phyloP scores from a whole-genome alignment of 2,888 invertebrate species.

The Danaus chrysippus region DNA sequence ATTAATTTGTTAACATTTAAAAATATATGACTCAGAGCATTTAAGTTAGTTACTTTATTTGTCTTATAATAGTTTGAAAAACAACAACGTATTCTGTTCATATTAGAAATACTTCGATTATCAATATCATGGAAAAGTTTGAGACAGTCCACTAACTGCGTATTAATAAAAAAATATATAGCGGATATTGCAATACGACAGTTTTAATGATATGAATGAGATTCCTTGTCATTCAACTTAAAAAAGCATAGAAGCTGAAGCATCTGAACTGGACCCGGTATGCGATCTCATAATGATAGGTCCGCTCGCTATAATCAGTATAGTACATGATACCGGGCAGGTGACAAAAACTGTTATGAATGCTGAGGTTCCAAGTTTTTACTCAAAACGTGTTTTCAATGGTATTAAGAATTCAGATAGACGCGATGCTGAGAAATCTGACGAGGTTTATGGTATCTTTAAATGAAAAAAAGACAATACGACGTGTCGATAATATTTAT shows the following conservation, averaged over 20 bases:
- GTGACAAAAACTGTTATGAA: conserved; percentile 72
- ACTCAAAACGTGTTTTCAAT: conserved; percentile 59
- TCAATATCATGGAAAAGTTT: background rate
- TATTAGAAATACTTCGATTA: too few relatives aligned
- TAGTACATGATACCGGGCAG: conserved; percentile 39
- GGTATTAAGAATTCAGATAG: conserved; percentile 36
- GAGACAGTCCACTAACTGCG: conserved; percentile 5
- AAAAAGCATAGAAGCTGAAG: conserved; percentile 30
- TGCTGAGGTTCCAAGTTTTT: conserved; percentile 59
- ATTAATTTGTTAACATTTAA: too few relatives aligned
- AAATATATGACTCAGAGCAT: too few relatives aligned
- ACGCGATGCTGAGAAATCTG: conserved; percentile 35
- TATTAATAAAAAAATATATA: conserved; percentile 9
- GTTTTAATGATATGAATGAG: conserved; percentile 35
- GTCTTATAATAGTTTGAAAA: too few relatives aligned
- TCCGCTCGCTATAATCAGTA: conserved; percentile 2
- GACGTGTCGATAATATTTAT: too few relatives aligned
- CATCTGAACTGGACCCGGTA: conserved; percentile 20
- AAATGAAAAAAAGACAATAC: conserved; percentile 4
- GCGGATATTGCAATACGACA: conserved; percentile 22
- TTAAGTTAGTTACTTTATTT: too few relatives aligned
- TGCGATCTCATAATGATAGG: conserved; percentile 27
- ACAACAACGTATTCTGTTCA: too few relatives aligned
- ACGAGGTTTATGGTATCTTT: conserved; percentile 25
- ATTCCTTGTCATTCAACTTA: conserved; percentile 29